Conservation (phyloP, 2,113 vertebrate species). For the Thalassarche chlororhynchos region DNA sequence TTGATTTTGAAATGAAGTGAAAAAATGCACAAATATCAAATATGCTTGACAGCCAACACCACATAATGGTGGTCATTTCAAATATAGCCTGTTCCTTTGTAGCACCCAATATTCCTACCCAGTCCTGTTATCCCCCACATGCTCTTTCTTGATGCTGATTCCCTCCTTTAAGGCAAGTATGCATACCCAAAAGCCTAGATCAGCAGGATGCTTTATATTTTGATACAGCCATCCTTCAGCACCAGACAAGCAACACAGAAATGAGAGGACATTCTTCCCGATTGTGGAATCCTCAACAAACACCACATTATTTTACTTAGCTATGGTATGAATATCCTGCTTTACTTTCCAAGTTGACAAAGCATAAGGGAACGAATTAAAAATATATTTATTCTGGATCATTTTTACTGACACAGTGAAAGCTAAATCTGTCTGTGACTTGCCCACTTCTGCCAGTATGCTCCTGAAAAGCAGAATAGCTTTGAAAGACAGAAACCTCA, state of each 20-base stretch:
- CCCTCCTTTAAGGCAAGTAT: neutral
- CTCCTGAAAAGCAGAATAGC: neutral
- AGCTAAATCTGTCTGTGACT: neutral
- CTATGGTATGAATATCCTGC: neutral
- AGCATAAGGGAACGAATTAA: neutral
- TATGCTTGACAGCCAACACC: neutral
- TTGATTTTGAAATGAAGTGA: slow-evolving; percentile 44
- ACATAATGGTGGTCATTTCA: neutral
- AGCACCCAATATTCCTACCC: neutral
- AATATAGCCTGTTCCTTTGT: neutral
- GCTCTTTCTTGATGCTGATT: neutral
- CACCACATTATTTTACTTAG: neutral
- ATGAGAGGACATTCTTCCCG: neutral
- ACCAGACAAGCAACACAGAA: neutral
- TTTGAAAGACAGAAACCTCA: neutral
- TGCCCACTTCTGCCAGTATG: neutral
- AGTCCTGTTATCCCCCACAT: neutral
- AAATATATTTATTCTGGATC: neutral
- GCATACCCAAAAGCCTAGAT: neutral
- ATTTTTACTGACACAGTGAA: neutral
- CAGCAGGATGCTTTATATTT: neutral
- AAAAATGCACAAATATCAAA: neutral
- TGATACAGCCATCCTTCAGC: neutral
- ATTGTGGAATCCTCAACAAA: neutral
- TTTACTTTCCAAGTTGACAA: neutral